Conservation (phyloP, 2,888 invertebrate species). For the Thymelicus sylvestris region DNA sequence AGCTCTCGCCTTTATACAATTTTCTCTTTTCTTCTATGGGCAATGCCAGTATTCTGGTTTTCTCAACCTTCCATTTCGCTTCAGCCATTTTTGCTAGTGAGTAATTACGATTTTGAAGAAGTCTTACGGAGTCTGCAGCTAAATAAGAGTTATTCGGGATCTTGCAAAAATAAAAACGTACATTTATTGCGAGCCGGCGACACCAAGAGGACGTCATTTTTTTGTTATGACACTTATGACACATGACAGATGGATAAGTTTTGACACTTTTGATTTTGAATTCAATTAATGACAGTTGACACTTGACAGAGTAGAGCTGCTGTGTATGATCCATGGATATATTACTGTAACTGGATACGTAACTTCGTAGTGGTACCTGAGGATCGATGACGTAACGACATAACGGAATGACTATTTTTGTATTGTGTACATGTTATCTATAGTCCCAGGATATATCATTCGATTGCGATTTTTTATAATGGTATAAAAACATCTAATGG, state of each 20-base stretch:
- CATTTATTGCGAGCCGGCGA: slow-evolving; percentile 5
- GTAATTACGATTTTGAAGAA: slow-evolving; percentile 38
- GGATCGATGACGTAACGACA: no score
- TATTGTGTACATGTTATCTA: no score
- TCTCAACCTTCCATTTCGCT: slow-evolving; percentile 76
- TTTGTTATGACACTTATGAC: neutral
- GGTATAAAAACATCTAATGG: no score
- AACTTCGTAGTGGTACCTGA: no score
- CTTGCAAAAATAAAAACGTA: neutral
- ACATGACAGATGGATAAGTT: no score
- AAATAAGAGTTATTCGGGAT: neutral
- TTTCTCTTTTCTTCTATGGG: slow-evolving; percentile 81
- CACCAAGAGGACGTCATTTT: slow-evolving; percentile 2
- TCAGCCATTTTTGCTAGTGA: slow-evolving; percentile 68
- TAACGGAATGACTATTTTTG: no score
- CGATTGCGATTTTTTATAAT: no score
- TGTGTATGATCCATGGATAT: no score
- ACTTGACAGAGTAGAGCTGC: neutral
- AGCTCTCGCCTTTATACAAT: slow-evolving; percentile 67
- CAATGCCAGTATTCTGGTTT: slow-evolving; percentile 81
- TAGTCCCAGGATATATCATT: no score
- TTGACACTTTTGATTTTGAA: no score
- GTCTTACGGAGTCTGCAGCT: neutral
- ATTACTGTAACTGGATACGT: no score
- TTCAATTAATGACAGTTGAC: no score